Evolutionary conservation across 2,797 vertebrate species (phyloP), one percentile per base, ranked within the genome.

Genomic region (Cichlasoma orientale): DNA sequence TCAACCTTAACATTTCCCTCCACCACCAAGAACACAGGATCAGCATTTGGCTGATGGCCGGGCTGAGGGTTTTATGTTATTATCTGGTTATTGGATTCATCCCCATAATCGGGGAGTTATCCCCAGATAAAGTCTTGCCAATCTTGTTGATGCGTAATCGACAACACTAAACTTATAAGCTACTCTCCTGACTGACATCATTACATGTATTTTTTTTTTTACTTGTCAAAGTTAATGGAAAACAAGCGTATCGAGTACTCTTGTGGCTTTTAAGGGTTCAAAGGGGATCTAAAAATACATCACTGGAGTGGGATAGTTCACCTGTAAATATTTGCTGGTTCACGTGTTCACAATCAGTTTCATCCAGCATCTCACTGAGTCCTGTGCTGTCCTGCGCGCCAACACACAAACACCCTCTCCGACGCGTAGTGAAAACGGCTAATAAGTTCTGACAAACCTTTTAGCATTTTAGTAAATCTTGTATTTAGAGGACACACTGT

Each of bases 41-140:
- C 88, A 90, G 86, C 77, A 86, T 19, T 75, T 79, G 82, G 82
- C 63, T 41, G 77, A 85, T 77, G 61, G 78, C 76, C 53, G 73
- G 61, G 53, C 50, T 58, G 79, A 82, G 86, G 85, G 56, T 74
- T 82, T 68, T 74, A 59, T 72, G 21, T 88, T 88, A 55, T 84
- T 85, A 82, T 84, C 56, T 79, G 70, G 80, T 83, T 86, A 85
- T 86, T 85, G 80, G 79, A 85, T 86, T 84, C 79, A 82, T 85
- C 74, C 74, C 66, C 53, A 74, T 84, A 85, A 90, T 76, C 56
- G 7, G 74, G 68, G n/a, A 36, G 38, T 88, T 82, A 83, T 82
- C 78, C 79, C 69, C 78, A 68, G 75, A 88, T 75, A 78, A 83
- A 80, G 21, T 55, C 55, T 27, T 80, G 19, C 53, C 19, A 61